Evolutionary conservation across 1,140 invertebrate genomes (phyloP), one percentile per base, ranked within the genome.

Genomic region (Carposina sasakii): DNA sequence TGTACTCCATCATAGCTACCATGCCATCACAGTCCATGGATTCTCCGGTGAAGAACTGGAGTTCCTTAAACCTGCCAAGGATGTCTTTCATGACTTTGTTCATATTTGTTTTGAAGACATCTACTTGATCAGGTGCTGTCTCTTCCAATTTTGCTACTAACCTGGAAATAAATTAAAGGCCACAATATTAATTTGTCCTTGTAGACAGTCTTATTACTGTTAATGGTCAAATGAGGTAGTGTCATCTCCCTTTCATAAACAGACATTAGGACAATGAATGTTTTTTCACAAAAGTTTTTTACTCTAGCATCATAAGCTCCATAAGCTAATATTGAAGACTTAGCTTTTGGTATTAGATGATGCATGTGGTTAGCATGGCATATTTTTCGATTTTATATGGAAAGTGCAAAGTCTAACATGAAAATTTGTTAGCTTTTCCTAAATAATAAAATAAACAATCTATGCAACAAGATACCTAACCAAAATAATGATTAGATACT

Each of bases 31-130:
- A 90, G 63, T 98, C 95, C 93, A 97, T 96, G 0, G 94, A 96
- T 87, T 97, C 96, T 23, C 96, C 96, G 51, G 95, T 96, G 86
- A 96, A 98, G 73, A 98, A 98, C 71, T 97, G 94, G 17, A 97
- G 86, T 47, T 97, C 96, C 72, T 97, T 97, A 87, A 98, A 97
- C 81, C 95, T 92, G 26, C 91, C 86, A 30, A 98, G 84, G 60
- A 98, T 91, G 57, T 98, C 96, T 74, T 98, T 98, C 91, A 98
- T 96, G 36, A 95, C 95, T 89, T 95, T 96, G 82, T 96, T 96
- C 86, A 97, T 94, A 74, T 98, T 97, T 10, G 90, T 93, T 82
- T 98, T 97, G 76, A 96, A 96, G 15, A 92, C 85, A 10, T 95
- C 92, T 50, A 96, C 92, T 88, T 97, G 91, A 63, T 94, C 91